Evolutionary conservation across 2,888 invertebrate genomes (phyloP).

Genomic region (Cerastis rubricosa): DNA sequence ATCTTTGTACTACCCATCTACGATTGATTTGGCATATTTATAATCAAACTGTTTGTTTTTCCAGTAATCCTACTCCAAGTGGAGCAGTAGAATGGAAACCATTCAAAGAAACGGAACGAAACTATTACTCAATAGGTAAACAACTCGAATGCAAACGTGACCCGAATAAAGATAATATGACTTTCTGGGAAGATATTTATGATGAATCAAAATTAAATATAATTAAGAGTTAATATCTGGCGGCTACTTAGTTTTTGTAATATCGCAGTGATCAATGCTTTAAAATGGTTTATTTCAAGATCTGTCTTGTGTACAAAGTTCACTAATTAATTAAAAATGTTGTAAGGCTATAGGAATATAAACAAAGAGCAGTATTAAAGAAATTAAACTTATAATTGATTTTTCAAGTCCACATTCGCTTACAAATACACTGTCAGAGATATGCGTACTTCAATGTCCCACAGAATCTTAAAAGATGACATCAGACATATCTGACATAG

Average conservation of each 20-base stretch:
- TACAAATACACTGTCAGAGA: constrained; percentile 73
- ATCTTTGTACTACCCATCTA: not conserved
- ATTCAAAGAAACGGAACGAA: constrained; percentile 77
- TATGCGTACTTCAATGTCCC: constrained; percentile 70
- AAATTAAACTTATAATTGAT: constrained; percentile 76
- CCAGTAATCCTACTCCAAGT: constrained; percentile 83
- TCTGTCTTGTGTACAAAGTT: constrained; percentile 30
- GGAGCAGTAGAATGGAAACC: constrained; percentile 78
- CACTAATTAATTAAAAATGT: constrained; percentile 4
- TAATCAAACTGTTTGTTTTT: constrained; percentile 58
- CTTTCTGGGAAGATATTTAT: constrained; percentile 85
- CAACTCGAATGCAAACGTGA: constrained; percentile 73
- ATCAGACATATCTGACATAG: constrained; percentile 19
- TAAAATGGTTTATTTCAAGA: constrained; percentile 13
- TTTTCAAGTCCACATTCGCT: constrained; percentile 76
- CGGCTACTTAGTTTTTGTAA: not conserved
- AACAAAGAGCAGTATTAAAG: constrained; percentile 66
- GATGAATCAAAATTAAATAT: constrained; percentile 66
- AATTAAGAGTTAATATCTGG: constrained; percentile 10
- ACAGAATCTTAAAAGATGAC: constrained; percentile 39
- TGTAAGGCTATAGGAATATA: constrained; percentile 5
- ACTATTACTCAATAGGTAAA: constrained; percentile 81
- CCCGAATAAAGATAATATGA: constrained; percentile 75
- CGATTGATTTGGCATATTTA: not conserved
- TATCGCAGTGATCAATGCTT: constrained; percentile 2